phyloP scores from a whole-genome alignment of 2,888 invertebrate species.

The Mesoligia furuncula region DNA sequence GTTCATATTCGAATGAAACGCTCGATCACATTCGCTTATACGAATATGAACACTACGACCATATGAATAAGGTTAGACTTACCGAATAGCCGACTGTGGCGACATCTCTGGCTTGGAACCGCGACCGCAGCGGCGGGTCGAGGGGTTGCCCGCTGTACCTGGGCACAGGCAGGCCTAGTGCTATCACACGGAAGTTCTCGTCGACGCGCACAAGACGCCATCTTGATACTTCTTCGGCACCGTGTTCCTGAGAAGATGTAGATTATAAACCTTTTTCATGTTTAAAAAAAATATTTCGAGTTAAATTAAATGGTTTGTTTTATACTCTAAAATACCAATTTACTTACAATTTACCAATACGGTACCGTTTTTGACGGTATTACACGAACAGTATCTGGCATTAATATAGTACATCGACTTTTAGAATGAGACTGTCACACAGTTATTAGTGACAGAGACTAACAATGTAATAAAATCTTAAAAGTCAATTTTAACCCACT shows the following conservation, averaged over 20 bases:
- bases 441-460: no score
- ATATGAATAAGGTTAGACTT: conserved; percentile 66
- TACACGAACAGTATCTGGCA: no score
- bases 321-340: no score
- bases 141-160: conserved; percentile 97
- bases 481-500: not conserved
- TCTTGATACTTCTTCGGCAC: conserved; percentile 93
- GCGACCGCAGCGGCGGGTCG: conserved; percentile 98
- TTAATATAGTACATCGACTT: no score
- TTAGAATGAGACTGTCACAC: no score
- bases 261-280: not conserved
- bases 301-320: no score
- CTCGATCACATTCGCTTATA: not conserved
- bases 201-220: conserved; percentile 98
- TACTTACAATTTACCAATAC: no score
- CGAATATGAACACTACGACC: no score
- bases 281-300: not conserved
- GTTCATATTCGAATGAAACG: no score
- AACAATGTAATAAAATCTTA: not conserved
- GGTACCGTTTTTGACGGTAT: no score
- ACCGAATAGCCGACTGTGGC: conserved; percentile 92
- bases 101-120: conserved; percentile 98
- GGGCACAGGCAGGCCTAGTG: conserved; percentile 97
- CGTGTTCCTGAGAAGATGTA: conserved; percentile 92
- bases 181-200: conserved; percentile 97